A percentile compares a stretch with the other conserved stretches of the same genome.
Evolutionary conservation across 1,140 invertebrate species (phyloP).

Genomic region (Aphidius gifuensis): DNA sequence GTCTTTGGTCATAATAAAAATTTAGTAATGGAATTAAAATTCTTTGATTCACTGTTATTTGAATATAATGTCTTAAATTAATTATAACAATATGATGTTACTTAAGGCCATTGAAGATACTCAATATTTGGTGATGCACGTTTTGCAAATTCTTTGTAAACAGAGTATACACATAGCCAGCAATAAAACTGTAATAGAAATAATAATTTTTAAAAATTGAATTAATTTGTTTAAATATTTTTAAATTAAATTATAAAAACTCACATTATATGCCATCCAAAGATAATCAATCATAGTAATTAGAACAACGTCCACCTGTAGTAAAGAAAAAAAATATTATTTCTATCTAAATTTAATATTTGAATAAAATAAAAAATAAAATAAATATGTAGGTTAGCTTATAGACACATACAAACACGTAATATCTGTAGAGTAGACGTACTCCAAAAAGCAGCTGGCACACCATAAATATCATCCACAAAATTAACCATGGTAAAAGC

Average conservation of each 20-base stretch:
- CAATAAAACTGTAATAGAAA: slow-evolving; percentile 73
- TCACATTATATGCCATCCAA: slow-evolving; percentile 83
- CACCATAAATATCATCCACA: slow-evolving; percentile 66
- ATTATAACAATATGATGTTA: too few species aligned
- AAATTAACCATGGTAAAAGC: slow-evolving; percentile 76
- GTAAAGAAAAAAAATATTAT: slow-evolving; percentile 25
- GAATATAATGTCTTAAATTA: too few species aligned
- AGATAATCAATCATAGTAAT: slow-evolving; percentile 71
- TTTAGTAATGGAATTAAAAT: slow-evolving; percentile 16
- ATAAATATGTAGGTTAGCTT: not conserved
- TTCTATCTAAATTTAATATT: slow-evolving; percentile 5
- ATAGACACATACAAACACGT: slow-evolving; percentile 75
- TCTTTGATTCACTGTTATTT: too few species aligned
- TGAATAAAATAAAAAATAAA: not conserved
- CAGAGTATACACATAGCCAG: slow-evolving; percentile 78
- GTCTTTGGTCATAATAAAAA: slow-evolving; percentile 35
- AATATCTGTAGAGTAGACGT: slow-evolving; percentile 82
- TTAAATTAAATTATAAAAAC: slow-evolving; percentile 39
- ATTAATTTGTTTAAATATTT: not conserved
- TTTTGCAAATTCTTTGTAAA: slow-evolving; percentile 76
- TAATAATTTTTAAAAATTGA: slow-evolving; percentile 21
- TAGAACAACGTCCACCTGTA: slow-evolving; percentile 74
- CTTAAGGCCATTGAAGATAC: slow-evolving; percentile 61
- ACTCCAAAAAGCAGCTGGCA: slow-evolving; percentile 79
- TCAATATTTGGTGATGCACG: slow-evolving; percentile 86